Evolutionary conservation across 2,888 invertebrate species (phyloP), one percentile per base, ranked within the genome.

Genomic region (Eumacrocentrus americanus): DNA sequence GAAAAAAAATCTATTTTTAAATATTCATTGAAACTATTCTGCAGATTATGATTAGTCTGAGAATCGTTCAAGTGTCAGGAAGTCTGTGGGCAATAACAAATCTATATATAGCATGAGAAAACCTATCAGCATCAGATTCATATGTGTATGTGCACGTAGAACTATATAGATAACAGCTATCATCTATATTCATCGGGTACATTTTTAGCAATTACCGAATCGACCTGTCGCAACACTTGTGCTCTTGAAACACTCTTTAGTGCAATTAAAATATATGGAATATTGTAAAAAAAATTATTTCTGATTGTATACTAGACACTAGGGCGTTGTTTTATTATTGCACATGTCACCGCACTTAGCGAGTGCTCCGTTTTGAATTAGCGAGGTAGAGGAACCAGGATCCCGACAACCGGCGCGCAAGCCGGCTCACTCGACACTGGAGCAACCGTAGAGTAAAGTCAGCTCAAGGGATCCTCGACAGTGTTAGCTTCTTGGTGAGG

Each of bases 371-470:
- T 53, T 53, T 42, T 4, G 29, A 14, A 40, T 25, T 29, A 12
- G 12, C 18, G 18, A 53, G 23, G 14, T 42, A 9, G 53, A 25
- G 11, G 20, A 25, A 46, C 40, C 23, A 47, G 29, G 20, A 47
- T 18, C 23, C 9, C 51, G 23, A 53, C 38, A 20, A 59, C 53
- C 63, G 58, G 63, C 64, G 34, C 37, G 58, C 47, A 58, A 64
- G 66, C 67, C 66, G 67, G 67, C 61, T 63, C 67, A 60, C 61
- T 61, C 63, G 61, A 67, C 64, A 67, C 67, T 67, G 66, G 64
- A 67, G 62, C 58, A 54, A 52, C 42, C 50, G 58, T 60, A 56
- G 50, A 60, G 60, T 64, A 25, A 23, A 20, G n/a, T n/a, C n/a
- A n/a, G 38, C 52, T 47, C 14, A 25, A 25, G 40, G 25, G 25